Conservation (phyloP, 2,113 vertebrate genomes). For the Spea multiplicata region DNA sequence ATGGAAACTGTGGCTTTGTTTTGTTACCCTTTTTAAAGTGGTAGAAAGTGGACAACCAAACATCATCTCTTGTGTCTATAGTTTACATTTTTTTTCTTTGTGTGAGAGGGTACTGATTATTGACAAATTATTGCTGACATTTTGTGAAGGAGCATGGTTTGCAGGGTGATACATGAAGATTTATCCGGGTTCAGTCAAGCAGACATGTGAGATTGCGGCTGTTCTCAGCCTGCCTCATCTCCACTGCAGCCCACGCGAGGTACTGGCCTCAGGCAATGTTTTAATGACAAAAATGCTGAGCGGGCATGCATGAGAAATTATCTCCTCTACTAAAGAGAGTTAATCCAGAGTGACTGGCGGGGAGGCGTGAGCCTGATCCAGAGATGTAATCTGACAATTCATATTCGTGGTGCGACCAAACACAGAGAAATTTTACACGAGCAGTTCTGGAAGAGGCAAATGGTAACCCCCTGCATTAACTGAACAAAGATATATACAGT, state of each 20-base stretch:
- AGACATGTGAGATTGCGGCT: constrained; percentile 38
- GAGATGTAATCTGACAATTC: constrained; percentile 46
- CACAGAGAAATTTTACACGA: constrained; percentile 28
- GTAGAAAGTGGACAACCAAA: no score
- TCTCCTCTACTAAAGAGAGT: constrained; percentile 41
- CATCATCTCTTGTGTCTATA: neutral
- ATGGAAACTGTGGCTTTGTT: no score
- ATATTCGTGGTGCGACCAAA: constrained; percentile 26
- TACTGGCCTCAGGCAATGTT: constrained; percentile 43
- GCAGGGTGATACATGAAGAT: constrained; percentile 6
- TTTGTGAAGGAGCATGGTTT: constrained; percentile 12
- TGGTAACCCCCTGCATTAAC: constrained; percentile 9
- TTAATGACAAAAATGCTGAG: constrained; percentile 48
- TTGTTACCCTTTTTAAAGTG: no score
- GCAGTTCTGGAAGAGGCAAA: constrained; percentile 14
- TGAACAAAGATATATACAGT: neutral
- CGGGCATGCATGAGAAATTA: constrained; percentile 45
- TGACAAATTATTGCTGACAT: constrained; percentile 27
- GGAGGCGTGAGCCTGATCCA: constrained; percentile 42
- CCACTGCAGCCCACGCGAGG: constrained; percentile 40
- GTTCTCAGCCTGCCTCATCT: constrained; percentile 30
- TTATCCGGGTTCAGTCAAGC: constrained; percentile 31
- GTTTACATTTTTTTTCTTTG: neutral
- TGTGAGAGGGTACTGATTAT: neutral
- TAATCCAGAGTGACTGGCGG: constrained; percentile 45